These are phyloP conservation scores for Drosophila mayri DNA, from an alignment of 1,140 invertebrate genomes.

Conservation along the genomic window DNA sequence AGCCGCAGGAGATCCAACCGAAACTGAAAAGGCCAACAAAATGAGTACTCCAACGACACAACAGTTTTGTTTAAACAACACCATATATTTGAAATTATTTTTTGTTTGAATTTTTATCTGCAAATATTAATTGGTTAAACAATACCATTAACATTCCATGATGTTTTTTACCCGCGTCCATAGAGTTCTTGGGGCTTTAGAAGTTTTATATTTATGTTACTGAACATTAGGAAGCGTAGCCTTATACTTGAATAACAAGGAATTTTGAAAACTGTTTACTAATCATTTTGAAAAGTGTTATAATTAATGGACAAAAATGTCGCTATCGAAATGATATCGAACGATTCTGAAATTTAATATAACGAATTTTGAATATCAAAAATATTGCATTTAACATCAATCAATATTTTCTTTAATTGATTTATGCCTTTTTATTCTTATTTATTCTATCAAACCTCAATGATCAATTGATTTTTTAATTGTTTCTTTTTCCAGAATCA, in stretches of 20 bases:
- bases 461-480: too few species aligned
- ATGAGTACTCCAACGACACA: too few species aligned
- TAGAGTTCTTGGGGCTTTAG: background rate
- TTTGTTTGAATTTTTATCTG: background rate
- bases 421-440: too few species aligned
- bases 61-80: background rate
- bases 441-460: too few species aligned
- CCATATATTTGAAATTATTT: background rate
- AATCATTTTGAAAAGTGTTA: too few species aligned
- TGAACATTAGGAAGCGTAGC: too few species aligned
- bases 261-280: too few species aligned
- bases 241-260: too few species aligned
- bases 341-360: background rate
- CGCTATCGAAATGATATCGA: background rate
- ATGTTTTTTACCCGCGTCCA: background rate
- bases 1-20: background rate
- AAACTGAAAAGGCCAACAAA: background rate
- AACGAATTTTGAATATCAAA: background rate
- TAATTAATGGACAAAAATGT: too few species aligned
- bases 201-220: too few species aligned
- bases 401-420: too few species aligned
- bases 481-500: constrained; percentile 83
- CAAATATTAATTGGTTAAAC: background rate
- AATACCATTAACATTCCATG: background rate
- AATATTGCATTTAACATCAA: too few species aligned